A percentile compares a stretch with the other conserved stretches of the same genome.
Evolutionary conservation across 2,888 invertebrate species (phyloP).

Genomic region (Epistrophe eligans): DNA sequence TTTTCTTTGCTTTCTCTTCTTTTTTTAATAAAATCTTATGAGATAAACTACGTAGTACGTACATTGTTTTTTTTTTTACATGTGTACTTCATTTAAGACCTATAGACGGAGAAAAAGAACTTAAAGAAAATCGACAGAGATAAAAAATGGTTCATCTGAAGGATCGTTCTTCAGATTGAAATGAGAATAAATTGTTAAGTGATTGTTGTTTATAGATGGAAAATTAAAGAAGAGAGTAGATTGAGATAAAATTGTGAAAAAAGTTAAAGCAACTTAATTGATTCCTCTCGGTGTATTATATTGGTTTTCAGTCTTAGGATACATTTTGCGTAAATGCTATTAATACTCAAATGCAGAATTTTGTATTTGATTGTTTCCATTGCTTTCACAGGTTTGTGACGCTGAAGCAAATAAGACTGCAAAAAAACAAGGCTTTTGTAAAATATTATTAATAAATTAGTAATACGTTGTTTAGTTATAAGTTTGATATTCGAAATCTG

Average conservation of each 20-base stretch:
- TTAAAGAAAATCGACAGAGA: constrained; percentile 26
- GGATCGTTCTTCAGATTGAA: not conserved
- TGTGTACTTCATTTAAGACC: constrained; percentile 61
- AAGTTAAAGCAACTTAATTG: not conserved
- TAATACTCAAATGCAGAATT: too few species aligned
- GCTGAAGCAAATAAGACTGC: too few species aligned
- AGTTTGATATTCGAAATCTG: too few species aligned
- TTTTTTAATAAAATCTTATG: constrained; percentile 37
- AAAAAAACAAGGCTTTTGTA: too few species aligned
- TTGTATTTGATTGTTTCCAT: too few species aligned
- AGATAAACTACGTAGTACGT: constrained; percentile 2
- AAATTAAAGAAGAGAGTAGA: not conserved
- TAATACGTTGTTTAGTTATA: too few species aligned
- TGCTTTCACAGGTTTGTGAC: too few species aligned
- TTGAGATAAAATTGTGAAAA: not conserved
- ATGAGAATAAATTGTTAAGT: not conserved
- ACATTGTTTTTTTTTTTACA: constrained; percentile 23
- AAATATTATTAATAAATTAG: too few species aligned
- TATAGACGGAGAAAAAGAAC: constrained; percentile 6
- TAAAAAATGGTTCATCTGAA: constrained; percentile 19
- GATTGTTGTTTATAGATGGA: constrained; percentile 10
- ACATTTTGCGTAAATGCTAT: too few species aligned
- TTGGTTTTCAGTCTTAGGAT: not conserved
- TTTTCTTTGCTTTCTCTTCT: constrained; percentile 11
- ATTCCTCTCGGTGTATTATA: not conserved